Evolutionary conservation across 2,797 vertebrate genomes (phyloP).

Genomic region (Falco novaeseelandiae): DNA sequence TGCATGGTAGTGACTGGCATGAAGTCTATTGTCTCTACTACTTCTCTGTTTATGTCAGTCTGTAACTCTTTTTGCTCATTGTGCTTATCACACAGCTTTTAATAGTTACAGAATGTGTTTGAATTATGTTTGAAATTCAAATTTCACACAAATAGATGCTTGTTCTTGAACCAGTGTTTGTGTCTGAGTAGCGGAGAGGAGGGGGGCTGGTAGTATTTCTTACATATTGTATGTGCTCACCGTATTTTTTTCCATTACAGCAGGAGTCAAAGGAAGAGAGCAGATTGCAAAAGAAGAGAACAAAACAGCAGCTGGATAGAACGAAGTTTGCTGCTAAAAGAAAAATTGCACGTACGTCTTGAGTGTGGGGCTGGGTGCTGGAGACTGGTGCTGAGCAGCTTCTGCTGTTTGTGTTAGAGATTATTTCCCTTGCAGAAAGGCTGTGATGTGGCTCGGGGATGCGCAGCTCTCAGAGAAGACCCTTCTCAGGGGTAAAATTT

Average conservation of each 20-base stretch:
- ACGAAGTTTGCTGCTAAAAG: conserved; percentile 75
- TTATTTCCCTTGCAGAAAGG: conserved; percentile 8
- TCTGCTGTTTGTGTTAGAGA: neutral
- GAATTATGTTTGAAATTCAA: conserved; percentile 69
- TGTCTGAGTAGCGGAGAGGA: neutral
- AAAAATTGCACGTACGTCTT: conserved; percentile 82
- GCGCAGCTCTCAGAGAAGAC: neutral
- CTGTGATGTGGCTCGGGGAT: neutral
- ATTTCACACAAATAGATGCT: conserved; percentile 53
- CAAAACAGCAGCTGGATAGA: conserved; percentile 74
- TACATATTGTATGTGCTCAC: conserved; percentile 39
- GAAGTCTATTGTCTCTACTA: conserved; percentile 65
- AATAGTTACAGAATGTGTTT: conserved; percentile 70
- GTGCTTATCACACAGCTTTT: conserved; percentile 68
- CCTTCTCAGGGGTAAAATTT: neutral
- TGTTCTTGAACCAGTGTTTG: conserved; percentile 50
- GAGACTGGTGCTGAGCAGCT: neutral
- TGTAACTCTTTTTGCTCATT: conserved; percentile 67
- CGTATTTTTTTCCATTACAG: conserved; percentile 65
- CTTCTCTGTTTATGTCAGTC: conserved; percentile 64
- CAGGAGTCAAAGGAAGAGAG: conserved; percentile 77
- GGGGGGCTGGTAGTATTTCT: conserved; percentile 15
- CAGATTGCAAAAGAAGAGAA: conserved; percentile 74
- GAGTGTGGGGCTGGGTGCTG: neutral
- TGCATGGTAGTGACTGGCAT: conserved; percentile 59